A percentile compares a stretch with the other conserved stretches of the same genome.
Evolutionary conservation across 2,113 vertebrate species (phyloP).

Genomic region (Anoplopoma fimbria): DNA sequence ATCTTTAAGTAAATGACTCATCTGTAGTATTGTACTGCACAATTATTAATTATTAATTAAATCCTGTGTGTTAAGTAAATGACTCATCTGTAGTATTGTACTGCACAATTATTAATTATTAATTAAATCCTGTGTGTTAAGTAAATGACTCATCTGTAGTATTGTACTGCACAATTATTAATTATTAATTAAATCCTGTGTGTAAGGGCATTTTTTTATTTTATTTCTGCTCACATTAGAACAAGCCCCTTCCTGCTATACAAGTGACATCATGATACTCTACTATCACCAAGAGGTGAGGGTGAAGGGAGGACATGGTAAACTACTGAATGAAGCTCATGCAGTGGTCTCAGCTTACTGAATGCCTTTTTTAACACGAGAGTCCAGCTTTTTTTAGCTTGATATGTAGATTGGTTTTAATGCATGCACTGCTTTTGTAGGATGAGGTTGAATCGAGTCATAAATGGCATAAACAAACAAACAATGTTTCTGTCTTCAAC

Average conservation of each 20-base stretch:
- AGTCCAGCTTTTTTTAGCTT: not conserved
- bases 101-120: no score
- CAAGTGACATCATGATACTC: not conserved
- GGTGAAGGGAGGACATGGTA: not conserved
- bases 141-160: not conserved
- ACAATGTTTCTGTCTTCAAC: not conserved
- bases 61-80: not conserved
- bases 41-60: no score
- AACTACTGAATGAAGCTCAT: not conserved
- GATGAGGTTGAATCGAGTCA: not conserved
- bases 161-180: no score
- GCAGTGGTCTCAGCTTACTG: not conserved
- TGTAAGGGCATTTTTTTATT: no score
- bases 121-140: no score
- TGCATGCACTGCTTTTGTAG: not conserved
- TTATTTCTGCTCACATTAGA: not conserved
- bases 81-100: not conserved
- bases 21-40: no score
- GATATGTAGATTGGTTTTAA: not conserved
- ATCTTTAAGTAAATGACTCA: not conserved
- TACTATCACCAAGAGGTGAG: not conserved
- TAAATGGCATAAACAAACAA: not conserved
- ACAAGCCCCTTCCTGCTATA: not conserved
- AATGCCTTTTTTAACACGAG: not conserved
- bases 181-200: no score